These are phyloP conservation scores for Tringa solitaria DNA, from an alignment of 2,113 vertebrate species.

Conservation along the genomic window DNA sequence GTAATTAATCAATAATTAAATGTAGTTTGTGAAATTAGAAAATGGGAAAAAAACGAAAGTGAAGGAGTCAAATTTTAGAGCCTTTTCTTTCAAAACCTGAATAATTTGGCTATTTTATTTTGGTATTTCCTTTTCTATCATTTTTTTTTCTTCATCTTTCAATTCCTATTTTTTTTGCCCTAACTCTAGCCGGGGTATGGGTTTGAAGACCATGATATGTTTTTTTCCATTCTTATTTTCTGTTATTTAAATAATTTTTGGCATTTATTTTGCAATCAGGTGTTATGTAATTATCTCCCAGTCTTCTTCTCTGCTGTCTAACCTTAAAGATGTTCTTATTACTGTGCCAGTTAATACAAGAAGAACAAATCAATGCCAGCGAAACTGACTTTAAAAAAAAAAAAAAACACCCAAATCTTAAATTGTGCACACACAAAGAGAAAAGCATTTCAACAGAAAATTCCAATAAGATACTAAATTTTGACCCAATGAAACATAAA, in stretches of 20 bases:
- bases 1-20: not conserved
- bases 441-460: not conserved
- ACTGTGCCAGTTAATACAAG: not conserved
- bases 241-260: not conserved
- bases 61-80: not conserved
- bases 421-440: not conserved
- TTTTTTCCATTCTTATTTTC: not conserved
- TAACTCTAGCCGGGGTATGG: accelerated
- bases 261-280: not conserved
- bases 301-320: not conserved
- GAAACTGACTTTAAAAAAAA: not conserved
- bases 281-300: not conserved
- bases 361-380: not conserved
- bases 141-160: not conserved
- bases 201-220: not conserved
- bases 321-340: not conserved
- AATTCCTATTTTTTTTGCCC: not conserved
- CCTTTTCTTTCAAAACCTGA: not conserved
- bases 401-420: not conserved
- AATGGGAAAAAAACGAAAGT: not conserved
- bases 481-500: not conserved
- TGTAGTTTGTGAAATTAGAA: not conserved
- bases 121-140: not conserved
- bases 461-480: not conserved
- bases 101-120: not conserved